These are phyloP conservation scores for Spilogale gracilis DNA, from an alignment of 2,113 vertebrate genomes.

Conservation along the genomic window DNA sequence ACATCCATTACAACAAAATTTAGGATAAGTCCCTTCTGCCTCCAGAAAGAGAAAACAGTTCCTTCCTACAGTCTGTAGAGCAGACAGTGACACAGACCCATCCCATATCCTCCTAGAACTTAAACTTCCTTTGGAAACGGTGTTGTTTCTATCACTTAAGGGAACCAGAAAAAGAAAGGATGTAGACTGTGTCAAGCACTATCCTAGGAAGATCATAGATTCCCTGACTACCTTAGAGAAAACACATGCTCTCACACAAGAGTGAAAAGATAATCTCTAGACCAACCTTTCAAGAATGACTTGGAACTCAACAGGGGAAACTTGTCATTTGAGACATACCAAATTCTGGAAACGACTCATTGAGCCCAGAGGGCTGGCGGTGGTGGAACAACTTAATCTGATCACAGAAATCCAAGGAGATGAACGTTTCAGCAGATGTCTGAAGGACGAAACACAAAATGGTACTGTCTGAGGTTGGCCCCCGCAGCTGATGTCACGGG, in stretches of 20 bases:
- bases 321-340: rapidly evolving
- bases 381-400: background rate
- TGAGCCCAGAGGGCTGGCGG: background rate
- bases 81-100: background rate
- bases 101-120: background rate
- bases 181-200: too few relatives aligned
- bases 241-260: background rate
- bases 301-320: background rate
- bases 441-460: slow-evolving; percentile 51
- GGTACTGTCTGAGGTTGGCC: background rate
- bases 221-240: background rate
- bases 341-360: background rate
- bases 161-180: background rate
- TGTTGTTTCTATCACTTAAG: background rate
- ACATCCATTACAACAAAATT: background rate
- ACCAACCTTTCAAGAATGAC: rapidly evolving
- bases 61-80: background rate
- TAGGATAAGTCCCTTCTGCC: background rate
- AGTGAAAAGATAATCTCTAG: background rate
- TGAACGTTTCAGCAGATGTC: background rate
- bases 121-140: background rate
- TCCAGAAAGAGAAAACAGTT: background rate
- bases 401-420: slow-evolving; percentile 30
- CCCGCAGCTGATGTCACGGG: background rate
- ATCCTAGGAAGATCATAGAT: background rate